Base-by-base conservation (phyloP, 2,113 vertebrate genomes). In the Cichladusa arquata region DNA sequence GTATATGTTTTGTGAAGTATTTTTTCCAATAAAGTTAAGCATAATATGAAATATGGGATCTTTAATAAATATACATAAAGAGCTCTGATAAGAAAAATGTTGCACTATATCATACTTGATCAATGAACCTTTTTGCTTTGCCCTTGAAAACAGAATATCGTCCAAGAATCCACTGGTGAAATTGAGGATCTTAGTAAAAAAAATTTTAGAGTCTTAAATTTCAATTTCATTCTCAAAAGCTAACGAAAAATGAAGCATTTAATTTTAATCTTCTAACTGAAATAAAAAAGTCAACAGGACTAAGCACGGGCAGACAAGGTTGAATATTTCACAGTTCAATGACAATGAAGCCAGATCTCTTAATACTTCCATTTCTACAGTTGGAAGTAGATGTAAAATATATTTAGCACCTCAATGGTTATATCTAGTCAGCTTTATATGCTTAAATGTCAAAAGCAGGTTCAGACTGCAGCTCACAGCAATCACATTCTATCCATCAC, bases 281-380 rank as follows among this genome's bases (percentile, higher is more conserved):
- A 98, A 99, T 98, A 98, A 99, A 99, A 98, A 99, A 98, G 98
- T 98, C 98, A 98, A 98, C 98, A 98, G 96, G 97, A 98, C 98
- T 98, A 99, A 98, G 98, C 98, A 98, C 91, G 6, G 97, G 97
- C 98, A 98, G 98, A 98, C 98, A 98, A 98, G 98, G 98, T 97
- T 98, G 98, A 98, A 98, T 96, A 98, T 98, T 98, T 98, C 98
- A 98, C 98, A 98, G 98, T 98, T 98, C 98, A 98, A 97, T 98
- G 97, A 97, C 97, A 97, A 98, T 97, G 98, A 98, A 98, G 94
- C 97, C 94, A 97, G 97, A 97, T 97, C 97, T 98, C 98, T 98
- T 98, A 98, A 98, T 98, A 98, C 96, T 97, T 97, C 97, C 96
- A 98, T 97, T 98, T 97, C 97, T 92, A 97, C 96, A 89, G 96